A percentile compares a stretch with the other conserved stretches of the same genome.
phyloP scores from a whole-genome alignment of 2,113 vertebrate genomes.

The Rhinopithecus roxellana region DNA sequence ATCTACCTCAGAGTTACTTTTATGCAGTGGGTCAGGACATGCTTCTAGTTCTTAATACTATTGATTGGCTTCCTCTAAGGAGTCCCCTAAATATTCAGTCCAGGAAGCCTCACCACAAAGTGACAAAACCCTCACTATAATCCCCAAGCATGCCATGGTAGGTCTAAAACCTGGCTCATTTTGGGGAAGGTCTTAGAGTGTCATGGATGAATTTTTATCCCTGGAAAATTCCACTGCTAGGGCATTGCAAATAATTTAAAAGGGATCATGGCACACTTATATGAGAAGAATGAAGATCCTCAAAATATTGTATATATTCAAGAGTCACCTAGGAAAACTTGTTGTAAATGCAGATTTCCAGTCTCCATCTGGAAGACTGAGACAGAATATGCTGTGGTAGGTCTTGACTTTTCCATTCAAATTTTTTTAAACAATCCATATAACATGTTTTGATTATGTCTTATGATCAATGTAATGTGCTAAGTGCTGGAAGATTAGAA shows the following conservation, averaged over 20 bases:
- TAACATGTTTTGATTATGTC: not conserved
- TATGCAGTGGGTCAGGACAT: not conserved
- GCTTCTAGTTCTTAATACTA: slow-evolving; percentile 18
- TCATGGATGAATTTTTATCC: not conserved
- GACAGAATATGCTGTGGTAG: not conserved
- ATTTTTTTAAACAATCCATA: not conserved
- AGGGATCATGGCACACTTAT: not conserved
- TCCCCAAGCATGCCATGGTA: not conserved
- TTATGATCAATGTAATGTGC: not conserved
- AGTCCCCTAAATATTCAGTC: not conserved
- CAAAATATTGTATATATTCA: not conserved
- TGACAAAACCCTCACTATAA: not conserved
- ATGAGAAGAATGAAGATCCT: not conserved
- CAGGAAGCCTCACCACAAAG: not conserved
- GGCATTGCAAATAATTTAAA: not conserved
- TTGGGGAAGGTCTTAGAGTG: not conserved
- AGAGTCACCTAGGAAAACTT: not conserved
- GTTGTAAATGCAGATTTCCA: not conserved
- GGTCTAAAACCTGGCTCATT: not conserved
- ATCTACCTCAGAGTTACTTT: not conserved
- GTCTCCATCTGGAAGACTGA: not conserved
- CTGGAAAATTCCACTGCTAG: not conserved
- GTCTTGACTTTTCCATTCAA: not conserved
- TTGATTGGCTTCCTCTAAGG: not conserved
- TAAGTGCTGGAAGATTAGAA: not conserved